Percentiles rank a stretch among this genome's conserved stretches.
Evolutionary conservation across 2,888 invertebrate genomes (phyloP).

Genomic region (Byasa hedistus): DNA sequence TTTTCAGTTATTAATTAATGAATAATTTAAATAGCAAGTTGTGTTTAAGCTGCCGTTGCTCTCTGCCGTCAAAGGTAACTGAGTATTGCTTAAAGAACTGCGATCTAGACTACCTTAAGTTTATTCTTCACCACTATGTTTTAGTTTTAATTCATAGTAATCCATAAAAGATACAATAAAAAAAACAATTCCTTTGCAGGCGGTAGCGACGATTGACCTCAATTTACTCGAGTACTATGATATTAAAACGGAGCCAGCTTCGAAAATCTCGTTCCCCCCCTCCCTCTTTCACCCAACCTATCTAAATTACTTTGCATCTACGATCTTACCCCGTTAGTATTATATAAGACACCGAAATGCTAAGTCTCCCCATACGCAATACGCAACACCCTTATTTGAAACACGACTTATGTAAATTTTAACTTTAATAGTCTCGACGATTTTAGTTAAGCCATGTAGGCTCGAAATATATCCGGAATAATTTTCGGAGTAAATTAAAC

Average conservation of each 20-base stretch:
- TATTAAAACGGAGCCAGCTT: no score
- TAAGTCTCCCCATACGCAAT: not conserved
- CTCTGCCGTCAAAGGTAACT: no score
- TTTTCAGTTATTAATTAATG: no score
- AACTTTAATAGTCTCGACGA: not conserved
- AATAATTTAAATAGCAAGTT: no score
- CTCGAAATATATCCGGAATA: slow-evolving; percentile 13
- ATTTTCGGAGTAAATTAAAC: slow-evolving; percentile 16
- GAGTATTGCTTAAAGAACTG: no score
- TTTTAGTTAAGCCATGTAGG: not conserved
- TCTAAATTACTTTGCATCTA: no score
- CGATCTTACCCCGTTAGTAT: no score
- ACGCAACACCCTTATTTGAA: not conserved
- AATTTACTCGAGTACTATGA: no score
- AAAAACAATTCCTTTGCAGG: not conserved
- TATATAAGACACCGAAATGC: no score
- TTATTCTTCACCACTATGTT: not conserved
- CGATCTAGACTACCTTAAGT: not conserved
- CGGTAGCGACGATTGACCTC: not conserved
- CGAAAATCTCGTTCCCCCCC: no score
- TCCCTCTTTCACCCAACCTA: no score
- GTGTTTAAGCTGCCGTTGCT: no score
- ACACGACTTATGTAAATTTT: not conserved
- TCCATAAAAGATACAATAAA: not conserved
- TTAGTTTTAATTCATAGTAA: not conserved